Evolutionary conservation across 2,888 invertebrate genomes (phyloP), one percentile per base, ranked within the genome.

Genomic region (Philereme vetulata): DNA sequence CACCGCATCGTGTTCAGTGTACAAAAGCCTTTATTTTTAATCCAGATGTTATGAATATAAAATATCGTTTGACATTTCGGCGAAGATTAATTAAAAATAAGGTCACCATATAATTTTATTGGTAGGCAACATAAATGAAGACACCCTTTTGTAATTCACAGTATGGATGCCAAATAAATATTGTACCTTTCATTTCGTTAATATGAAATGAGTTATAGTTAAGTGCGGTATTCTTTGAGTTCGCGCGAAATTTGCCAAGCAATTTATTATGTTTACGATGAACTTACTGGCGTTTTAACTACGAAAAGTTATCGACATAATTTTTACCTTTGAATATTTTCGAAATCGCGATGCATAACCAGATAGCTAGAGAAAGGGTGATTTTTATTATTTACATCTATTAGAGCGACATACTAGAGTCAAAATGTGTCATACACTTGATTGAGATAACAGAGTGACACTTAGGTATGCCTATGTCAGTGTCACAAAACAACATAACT

Each of bases 1-100:
- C 38, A 6, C 6, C 38, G 8, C 10, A 4, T n/a, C n/a, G 4
- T 10, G 42, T 3, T 10, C n/a, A 8, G 9, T 48, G 56, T 54
- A 60, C 45, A 48, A 48, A 53, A 58, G 51, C 64, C 66, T 62
- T 70, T 72, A 68, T 66, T 64, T 64, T 57, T 65, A 55, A 62
- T 64, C 53, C 64, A 66, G 67, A 70, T 71, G 71, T 75, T 70
- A 70, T 62, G 54, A 64, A 57, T 70, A 74, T 76, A 68, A 78
- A 73, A 68, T 75, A 77, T 74, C 56, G 72, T 56, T 56, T 75
- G 77, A 72, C 77, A 75, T 78, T 77, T 60, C 61, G 66, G 51
- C 47, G 53, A 53, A 51, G 64, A 71, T 71, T 75, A 76, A 77
- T 77, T 77, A 73, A 75, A 70, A 74, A 71, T 73, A 73, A 78